A percentile compares a stretch with the other conserved stretches of the same genome.
phyloP scores from a whole-genome alignment of 2,113 vertebrate species.

The Pyrgilauda ruficollis region DNA sequence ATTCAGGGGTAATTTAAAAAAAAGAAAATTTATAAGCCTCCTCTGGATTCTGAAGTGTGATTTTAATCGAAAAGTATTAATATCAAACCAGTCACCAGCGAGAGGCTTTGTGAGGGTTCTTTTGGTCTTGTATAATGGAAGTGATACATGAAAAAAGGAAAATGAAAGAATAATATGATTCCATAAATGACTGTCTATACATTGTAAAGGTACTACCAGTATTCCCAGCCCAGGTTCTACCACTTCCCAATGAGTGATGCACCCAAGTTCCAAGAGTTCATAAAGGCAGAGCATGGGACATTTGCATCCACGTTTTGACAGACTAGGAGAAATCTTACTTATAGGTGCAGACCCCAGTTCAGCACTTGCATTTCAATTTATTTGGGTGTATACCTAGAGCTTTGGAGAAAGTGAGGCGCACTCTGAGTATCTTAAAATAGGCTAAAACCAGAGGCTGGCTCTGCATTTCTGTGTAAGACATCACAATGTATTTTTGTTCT shows the following conservation, averaged over 20 bases:
- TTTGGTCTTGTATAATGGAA: background rate
- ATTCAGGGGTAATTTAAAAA: background rate
- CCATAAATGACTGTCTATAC: background rate
- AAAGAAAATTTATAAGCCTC: background rate
- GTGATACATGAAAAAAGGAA: background rate
- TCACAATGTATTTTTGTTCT: background rate
- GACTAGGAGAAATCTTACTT: background rate
- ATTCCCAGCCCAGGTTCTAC: background rate
- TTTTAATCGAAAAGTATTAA: background rate
- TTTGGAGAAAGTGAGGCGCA: background rate
- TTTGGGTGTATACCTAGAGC: background rate
- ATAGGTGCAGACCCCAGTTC: background rate
- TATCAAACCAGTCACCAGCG: rapidly evolving
- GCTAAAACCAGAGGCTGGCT: background rate
- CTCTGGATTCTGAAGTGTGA: background rate
- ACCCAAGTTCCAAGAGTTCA: background rate
- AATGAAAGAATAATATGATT: background rate
- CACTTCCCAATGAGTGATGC: background rate
- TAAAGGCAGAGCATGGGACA: background rate
- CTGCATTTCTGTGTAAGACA: background rate
- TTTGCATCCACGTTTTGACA: background rate
- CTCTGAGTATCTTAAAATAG: background rate
- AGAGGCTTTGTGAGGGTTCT: background rate
- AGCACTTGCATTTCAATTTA: background rate
- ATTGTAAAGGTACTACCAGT: background rate